Evolutionary conservation across 2,113 vertebrate species (phyloP), one percentile per base, ranked within the genome.

Genomic region (Channa maculata): DNA sequence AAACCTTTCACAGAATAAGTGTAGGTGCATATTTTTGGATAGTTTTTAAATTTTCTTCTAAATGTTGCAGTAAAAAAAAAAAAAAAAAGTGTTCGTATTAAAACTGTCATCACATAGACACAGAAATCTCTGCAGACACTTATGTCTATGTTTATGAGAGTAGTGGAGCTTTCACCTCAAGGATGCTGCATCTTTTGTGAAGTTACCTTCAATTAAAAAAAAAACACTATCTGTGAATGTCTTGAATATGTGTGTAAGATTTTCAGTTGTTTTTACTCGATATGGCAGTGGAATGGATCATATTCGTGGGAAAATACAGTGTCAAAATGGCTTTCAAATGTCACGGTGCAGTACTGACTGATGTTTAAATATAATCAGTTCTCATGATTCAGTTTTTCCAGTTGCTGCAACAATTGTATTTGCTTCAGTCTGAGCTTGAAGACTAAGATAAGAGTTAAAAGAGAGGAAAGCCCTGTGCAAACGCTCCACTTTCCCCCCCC

Each of bases 401-500:
- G 11, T 33, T 15, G 37, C 66, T 45, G 24, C 50, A 12, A 65
- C 54, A 54, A 33, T 8, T 1, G 53, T 14, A 33, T 62, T 58
- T 71, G 60, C 71, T 51, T 80, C 66, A 52, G 8, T 46, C 44
- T 53, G 61, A 82, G 62, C 65, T 65, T 34, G 46, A 71, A 38
- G 24, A 1, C 38, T 48, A 65, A 51, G 71, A 86, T 77, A 73
- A 77, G 58, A 83, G 75, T 61, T 63, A 53, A 75, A 68, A 46
- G 53, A 55, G 59, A 58, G 13, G 38, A 46, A 2, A 2, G 74
- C 62, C 63, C 12, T 45, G 51, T 76, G 64, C 48, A 36, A 64
- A 67, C 50, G 15, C 65, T 38, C 13, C 38, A 24, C 49, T 67
- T 43, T 57, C 53, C 43, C 44, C 24, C 57, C 36, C 5, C 3